phyloP scores from a whole-genome alignment of 2,113 vertebrate genomes.

The Oceanodroma tethys region DNA sequence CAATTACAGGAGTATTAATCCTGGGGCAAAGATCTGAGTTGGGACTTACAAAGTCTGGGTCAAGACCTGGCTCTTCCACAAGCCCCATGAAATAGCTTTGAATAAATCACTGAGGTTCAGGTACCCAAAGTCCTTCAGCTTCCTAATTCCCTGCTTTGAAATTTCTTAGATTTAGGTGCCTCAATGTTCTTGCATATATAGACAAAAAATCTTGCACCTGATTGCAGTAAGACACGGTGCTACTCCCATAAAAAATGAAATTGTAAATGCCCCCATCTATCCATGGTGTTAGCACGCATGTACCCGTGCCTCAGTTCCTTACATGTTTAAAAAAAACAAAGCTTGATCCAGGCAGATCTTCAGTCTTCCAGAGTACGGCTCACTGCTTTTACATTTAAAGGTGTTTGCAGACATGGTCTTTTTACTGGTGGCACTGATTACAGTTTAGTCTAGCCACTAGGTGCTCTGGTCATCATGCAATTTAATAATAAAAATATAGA shows the following conservation, averaged over 20 bases:
- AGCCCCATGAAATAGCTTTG: neutral
- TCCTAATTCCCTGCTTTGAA: neutral
- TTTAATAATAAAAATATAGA: neutral
- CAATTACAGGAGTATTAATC: neutral
- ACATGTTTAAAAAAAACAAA: neutral
- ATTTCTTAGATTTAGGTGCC: neutral
- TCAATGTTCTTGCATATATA: accelerated
- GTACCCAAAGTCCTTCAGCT: neutral
- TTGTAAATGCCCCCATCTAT: neutral
- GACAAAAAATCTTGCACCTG: neutral
- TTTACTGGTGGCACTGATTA: neutral
- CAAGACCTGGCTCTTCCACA: neutral
- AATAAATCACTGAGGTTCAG: neutral
- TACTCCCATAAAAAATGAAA: neutral
- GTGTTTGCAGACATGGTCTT: neutral
- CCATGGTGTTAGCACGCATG: neutral
- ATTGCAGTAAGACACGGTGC: neutral
- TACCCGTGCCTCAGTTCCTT: neutral
- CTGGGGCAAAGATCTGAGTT: neutral
- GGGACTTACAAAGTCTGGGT: neutral
- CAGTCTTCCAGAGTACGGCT: neutral
- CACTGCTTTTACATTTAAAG: neutral
- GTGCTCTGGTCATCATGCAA: neutral
- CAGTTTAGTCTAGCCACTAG: neutral
- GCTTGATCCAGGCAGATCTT: neutral